Conservation (phyloP, 2,797 vertebrate species). For the Gallinago nigripennis region DNA sequence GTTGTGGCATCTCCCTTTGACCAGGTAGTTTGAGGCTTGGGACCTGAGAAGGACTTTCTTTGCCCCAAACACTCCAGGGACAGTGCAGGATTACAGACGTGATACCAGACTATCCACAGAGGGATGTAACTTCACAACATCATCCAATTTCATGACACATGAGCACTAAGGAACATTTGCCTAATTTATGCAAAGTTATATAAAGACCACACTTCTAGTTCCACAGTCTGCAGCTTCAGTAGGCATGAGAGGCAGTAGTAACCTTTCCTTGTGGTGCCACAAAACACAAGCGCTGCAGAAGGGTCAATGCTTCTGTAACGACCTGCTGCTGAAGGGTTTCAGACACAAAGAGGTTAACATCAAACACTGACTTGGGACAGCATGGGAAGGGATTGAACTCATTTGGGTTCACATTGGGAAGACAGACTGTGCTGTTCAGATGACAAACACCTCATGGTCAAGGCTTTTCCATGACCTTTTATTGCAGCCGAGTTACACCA, state of each 20-base stretch:
- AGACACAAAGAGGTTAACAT: neutral
- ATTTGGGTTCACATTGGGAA: neutral
- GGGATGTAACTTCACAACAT: neutral
- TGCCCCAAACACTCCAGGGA: neutral
- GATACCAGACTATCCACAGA: neutral
- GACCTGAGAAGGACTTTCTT: neutral
- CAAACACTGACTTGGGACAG: neutral
- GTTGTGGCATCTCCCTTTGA: neutral
- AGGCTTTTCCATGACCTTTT: constrained; percentile 38
- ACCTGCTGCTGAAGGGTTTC: neutral
- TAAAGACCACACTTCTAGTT: neutral
- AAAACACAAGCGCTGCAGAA: neutral
- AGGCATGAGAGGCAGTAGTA: neutral
- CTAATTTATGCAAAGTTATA: neutral
- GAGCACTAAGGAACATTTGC: neutral
- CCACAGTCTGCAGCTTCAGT: neutral
- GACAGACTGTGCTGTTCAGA: neutral
- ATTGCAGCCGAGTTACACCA: neutral
- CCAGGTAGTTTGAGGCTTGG: neutral
- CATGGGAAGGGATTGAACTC: neutral
- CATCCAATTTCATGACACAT: neutral
- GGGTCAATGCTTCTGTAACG: neutral
- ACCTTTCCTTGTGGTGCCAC: neutral
- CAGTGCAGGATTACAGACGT: neutral
- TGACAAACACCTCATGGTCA: constrained; percentile 8